Conservation (phyloP, 30 jellyfish, hydroid and myxozoan genomes). For the Hydra vulgaris region DNA sequence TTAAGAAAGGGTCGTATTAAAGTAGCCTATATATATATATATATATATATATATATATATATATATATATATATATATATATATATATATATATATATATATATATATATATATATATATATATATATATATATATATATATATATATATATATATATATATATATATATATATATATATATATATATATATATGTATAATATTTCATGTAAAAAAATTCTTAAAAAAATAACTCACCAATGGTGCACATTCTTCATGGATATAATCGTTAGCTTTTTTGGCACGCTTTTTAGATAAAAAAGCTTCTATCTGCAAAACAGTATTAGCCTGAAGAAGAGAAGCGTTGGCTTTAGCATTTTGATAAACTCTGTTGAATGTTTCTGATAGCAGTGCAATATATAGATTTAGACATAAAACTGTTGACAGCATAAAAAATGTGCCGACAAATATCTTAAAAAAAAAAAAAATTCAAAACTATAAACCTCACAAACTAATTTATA, state of each 20-base stretch:
- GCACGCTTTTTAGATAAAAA: conserved; percentile 48
- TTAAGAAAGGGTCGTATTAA: too few relatives aligned
- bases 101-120: too few relatives aligned
- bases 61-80: too few relatives aligned
- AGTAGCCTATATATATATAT: too few relatives aligned
- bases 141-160: too few relatives aligned
- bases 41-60: too few relatives aligned
- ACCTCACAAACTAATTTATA: too few relatives aligned
- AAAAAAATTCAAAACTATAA: neutral
- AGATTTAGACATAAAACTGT: conserved; percentile 80
- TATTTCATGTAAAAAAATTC: too few relatives aligned
- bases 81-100: too few relatives aligned
- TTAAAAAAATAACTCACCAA: conserved; percentile 52
- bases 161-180: too few relatives aligned
- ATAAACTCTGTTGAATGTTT: conserved; percentile 90
- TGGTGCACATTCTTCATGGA: conserved; percentile 67
- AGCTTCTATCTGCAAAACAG: conserved; percentile 65
- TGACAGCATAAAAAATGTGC: conserved; percentile 66
- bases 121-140: too few relatives aligned
- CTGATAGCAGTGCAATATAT: conserved; percentile 83
- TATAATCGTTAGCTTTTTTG: conserved; percentile 20
- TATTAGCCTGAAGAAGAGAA: conserved; percentile 81
- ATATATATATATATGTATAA: too few relatives aligned
- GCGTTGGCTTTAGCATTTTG: conserved; percentile 93
- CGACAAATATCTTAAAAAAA: conserved; percentile 55